Conservation (phyloP, 2,888 invertebrate genomes). For the Orchesella flavescens region DNA sequence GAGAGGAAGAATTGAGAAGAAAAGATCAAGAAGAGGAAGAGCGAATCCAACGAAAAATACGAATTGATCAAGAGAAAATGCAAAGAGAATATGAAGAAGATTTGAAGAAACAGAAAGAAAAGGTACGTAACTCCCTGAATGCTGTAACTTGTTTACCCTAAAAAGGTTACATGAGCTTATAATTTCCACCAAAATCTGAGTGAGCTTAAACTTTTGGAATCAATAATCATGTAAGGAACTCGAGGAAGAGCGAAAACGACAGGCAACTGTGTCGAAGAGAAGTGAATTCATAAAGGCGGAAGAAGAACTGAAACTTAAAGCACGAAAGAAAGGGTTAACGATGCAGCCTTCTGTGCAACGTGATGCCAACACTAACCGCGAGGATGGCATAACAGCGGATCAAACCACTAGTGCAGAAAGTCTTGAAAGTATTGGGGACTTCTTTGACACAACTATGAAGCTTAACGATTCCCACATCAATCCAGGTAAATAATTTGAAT, state of each 20-base stretch:
- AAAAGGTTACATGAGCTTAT: too few relatives aligned
- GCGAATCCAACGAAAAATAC: constrained; percentile 65
- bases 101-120: constrained; percentile 54
- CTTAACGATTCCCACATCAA: not conserved
- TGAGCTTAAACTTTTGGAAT: too few relatives aligned
- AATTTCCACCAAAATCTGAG: too few relatives aligned
- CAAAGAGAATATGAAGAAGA: constrained; percentile 66
- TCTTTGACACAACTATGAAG: constrained; percentile 39
- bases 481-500: not conserved
- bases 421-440: constrained; percentile 49
- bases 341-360: too few relatives aligned
- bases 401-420: constrained; percentile 37
- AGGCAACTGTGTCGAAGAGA: constrained; percentile 18
- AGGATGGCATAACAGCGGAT: not conserved
- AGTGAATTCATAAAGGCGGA: constrained; percentile 27
- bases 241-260: constrained; percentile 29
- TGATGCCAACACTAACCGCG: too few relatives aligned
- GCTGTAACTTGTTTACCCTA: too few relatives aligned
- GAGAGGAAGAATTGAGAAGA: constrained; percentile 55
- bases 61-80: constrained; percentile 65
- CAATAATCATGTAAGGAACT: constrained; percentile 13
- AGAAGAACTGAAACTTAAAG: constrained; percentile 7
- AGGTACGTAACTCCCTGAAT: constrained; percentile 25
- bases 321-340: not conserved
- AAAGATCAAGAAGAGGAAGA: constrained; percentile 64